phyloP scores from a whole-genome alignment of 53 echinoderm and acorn worm genomes.

The Holothuria leucospilota region DNA sequence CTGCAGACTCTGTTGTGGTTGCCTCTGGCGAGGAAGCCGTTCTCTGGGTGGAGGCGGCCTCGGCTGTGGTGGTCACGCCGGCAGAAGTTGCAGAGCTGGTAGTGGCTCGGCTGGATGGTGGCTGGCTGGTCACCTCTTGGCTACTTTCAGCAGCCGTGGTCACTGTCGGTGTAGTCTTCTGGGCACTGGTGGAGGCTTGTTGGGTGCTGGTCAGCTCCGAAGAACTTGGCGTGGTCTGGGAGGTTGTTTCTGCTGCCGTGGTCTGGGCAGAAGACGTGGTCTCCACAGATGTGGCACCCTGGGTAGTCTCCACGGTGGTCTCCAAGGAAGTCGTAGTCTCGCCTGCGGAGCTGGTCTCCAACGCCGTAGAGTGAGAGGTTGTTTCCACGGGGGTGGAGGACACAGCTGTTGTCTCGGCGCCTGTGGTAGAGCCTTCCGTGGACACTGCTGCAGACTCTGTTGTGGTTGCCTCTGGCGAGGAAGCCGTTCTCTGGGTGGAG shows the following conservation, averaged over 20 bases:
- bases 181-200: constrained; percentile 10
- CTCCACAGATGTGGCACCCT: not conserved
- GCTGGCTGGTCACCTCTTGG: not conserved
- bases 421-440: not conserved
- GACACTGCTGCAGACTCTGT: constrained; percentile 29
- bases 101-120: not conserved
- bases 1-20: no score
- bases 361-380: constrained; percentile 22
- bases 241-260: no score
- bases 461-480: not conserved
- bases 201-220: constrained; percentile 1
- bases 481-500: not conserved
- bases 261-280: constrained; percentile 8
- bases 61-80: no score
- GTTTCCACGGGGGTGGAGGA: not conserved
- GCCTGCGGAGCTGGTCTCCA: not conserved
- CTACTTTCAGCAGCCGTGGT: constrained; percentile 21
- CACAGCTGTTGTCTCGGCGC: not conserved
- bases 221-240: constrained; percentile 8
- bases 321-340: not conserved
- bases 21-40: no score
- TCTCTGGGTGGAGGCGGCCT: no score
- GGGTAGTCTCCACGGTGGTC: not conserved
- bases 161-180: constrained; percentile 26
- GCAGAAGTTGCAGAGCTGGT: no score